Evolutionary conservation across 2,797 vertebrate genomes (phyloP).

Genomic region (Mus spretus): DNA sequence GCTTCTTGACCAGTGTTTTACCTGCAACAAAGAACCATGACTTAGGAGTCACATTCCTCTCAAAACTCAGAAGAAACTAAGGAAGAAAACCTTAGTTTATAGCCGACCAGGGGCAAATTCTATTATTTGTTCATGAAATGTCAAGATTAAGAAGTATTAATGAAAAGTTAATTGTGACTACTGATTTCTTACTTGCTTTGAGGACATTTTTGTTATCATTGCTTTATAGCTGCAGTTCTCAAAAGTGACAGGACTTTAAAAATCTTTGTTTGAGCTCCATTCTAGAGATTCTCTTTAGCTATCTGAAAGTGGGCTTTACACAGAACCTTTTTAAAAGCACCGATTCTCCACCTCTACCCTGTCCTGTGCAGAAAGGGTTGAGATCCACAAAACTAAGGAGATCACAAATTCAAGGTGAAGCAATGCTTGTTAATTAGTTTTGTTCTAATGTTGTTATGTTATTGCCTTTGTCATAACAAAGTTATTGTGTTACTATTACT

Average conservation of each 20-base stretch:
- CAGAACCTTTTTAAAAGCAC: neutral
- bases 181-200: neutral
- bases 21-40: constrained; percentile 88
- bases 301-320: neutral
- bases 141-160: neutral
- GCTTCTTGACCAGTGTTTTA: constrained; percentile 92
- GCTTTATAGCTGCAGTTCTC: neutral
- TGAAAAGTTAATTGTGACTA: neutral
- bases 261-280: neutral
- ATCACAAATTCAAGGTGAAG: neutral
- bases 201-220: neutral
- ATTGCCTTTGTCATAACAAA: neutral
- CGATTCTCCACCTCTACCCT: neutral
- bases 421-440: neutral
- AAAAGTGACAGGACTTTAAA: neutral
- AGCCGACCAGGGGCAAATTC: neutral
- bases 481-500: neutral
- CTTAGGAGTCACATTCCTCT: constrained; percentile 68
- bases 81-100: too few species aligned
- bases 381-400: neutral
- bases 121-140: neutral
- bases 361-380: neutral
- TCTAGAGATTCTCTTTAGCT: neutral
- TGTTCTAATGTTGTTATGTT: neutral
- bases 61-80: constrained; percentile 75